Evolutionary conservation across 2,113 vertebrate genomes (phyloP).

Genomic region (Oostethus manadensis): DNA sequence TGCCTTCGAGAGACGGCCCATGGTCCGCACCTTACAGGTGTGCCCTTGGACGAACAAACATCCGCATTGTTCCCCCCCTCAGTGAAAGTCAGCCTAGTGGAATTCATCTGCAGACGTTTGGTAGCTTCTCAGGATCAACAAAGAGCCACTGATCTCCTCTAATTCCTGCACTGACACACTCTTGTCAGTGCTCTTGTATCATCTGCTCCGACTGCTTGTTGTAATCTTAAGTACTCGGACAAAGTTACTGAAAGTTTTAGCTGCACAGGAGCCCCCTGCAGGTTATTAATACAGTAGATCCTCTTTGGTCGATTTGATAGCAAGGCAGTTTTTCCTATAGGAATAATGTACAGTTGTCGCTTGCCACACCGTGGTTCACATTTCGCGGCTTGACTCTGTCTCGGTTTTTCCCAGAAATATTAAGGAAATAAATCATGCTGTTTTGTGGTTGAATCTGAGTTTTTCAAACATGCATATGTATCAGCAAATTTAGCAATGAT

Average conservation of each 20-base stretch:
- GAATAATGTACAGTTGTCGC: no score
- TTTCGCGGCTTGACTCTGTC: no score
- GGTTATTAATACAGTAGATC: no score
- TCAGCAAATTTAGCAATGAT: no score
- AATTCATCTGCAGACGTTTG: slow-evolving; percentile 51
- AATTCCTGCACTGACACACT: slow-evolving; percentile 51
- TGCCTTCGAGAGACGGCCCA: slow-evolving; percentile 80
- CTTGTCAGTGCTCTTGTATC: slow-evolving; percentile 58
- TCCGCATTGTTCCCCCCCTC: slow-evolving; percentile 77
- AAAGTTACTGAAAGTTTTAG: slow-evolving; percentile 49
- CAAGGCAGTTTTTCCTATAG: no score
- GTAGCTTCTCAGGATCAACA: slow-evolving; percentile 25
- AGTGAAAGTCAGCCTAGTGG: slow-evolving; percentile 42
- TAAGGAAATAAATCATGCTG: no score
- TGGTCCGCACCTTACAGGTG: slow-evolving; percentile 89
- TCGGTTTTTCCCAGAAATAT: no score
- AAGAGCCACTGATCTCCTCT: slow-evolving; percentile 53
- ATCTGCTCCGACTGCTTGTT: slow-evolving; percentile 46
- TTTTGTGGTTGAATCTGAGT: no score
- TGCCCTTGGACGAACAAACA: slow-evolving; percentile 78
- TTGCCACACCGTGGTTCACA: no score
- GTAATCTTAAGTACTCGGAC: slow-evolving; percentile 55
- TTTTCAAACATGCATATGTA: no score
- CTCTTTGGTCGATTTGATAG: no score
- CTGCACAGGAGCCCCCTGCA: no score